Percentiles rank a stretch among this genome's conserved stretches.
These are phyloP conservation scores for Diarsia brunnea DNA, from an alignment of 2,888 invertebrate species.

Conservation along the genomic window DNA sequence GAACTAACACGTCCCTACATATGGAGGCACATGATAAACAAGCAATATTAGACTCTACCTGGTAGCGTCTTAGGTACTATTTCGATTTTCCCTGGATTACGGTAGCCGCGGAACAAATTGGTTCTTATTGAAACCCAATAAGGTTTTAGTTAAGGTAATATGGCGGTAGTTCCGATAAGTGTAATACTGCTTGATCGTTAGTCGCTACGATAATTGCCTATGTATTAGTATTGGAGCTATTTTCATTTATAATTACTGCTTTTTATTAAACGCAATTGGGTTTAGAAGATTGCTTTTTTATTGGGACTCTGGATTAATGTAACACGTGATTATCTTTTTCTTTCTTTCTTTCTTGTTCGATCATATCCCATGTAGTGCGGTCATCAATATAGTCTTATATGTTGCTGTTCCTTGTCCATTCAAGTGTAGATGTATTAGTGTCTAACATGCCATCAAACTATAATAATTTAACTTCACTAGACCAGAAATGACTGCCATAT, in stretches of 20 bases:
- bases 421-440: slow-evolving; percentile 53
- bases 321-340: slow-evolving; percentile 46
- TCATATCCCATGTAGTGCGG: slow-evolving; percentile 31
- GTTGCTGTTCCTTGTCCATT: slow-evolving; percentile 38
- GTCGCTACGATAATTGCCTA: slow-evolving; percentile 70
- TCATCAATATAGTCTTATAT: slow-evolving; percentile 41
- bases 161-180: slow-evolving; percentile 69
- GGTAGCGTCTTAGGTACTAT: slow-evolving; percentile 29
- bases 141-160: slow-evolving; percentile 65
- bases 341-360: slow-evolving; percentile 40
- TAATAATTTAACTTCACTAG: slow-evolving; percentile 58
- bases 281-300: slow-evolving; percentile 61
- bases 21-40: slow-evolving; percentile 45
- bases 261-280: slow-evolving; percentile 58
- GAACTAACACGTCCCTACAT: slow-evolving; percentile 72
- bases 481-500: slow-evolving; percentile 61
- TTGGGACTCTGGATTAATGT: slow-evolving; percentile 43
- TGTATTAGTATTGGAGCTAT: slow-evolving; percentile 62
- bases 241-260: slow-evolving; percentile 63
- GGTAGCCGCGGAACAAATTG: slow-evolving; percentile 66
- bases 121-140: slow-evolving; percentile 72
- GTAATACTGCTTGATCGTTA: slow-evolving; percentile 72
- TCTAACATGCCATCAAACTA: slow-evolving; percentile 53
- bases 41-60: slow-evolving; percentile 65
- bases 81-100: slow-evolving; percentile 28